Base-by-base conservation (phyloP, 2,113 vertebrate species). In the Cercocebus atys region DNA sequence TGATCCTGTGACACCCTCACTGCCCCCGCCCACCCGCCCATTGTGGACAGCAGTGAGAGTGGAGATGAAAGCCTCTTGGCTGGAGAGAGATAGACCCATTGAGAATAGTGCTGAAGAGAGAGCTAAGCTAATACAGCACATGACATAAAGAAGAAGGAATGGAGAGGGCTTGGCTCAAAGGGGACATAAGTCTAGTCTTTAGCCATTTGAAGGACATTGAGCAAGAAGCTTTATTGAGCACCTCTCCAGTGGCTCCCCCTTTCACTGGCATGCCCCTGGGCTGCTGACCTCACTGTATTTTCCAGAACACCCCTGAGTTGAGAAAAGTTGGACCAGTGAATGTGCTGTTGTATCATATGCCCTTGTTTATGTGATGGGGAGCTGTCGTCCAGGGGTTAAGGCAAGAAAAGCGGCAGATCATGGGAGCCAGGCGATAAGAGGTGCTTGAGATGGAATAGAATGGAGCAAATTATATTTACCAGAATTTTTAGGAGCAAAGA, bases 11-110 rank as follows among this genome's bases (percentile, higher is more conserved):
- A 8, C 50, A 6, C 23, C 7, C n/a, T 8, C 6, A n/a, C 79
- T 23, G 0, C 6, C 18, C 12, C 14, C 20, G 6, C 8, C 30
- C 23, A 32, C 9, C n/a, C 1, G 5, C 22, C 30, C 6, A 1
- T 13, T 50, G 1, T 32, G 13, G 27, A 88, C 18, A 20, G 25
- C 30, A 50, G 4, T 30, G 32, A 30, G 17, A 20, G 38, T 23
- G 10, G 52, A 87, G 59, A 23, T 0, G 0, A n/a, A 75, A 32
- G 45, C 27, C 72, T 25, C 59, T 35, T 6, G 82, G 68, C 13
- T 50, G 23, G 50, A 94, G 23, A 64, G 4, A 40, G 25, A 64
- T 3, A 40, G 47, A 64, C 32, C 32, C 7, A 8, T 3, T 38
- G 14, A 43, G 38, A 38, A 38, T 13, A 17, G 6, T 43, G 43